Conservation (phyloP, 2,888 invertebrate genomes). For the Thyatira batis region DNA sequence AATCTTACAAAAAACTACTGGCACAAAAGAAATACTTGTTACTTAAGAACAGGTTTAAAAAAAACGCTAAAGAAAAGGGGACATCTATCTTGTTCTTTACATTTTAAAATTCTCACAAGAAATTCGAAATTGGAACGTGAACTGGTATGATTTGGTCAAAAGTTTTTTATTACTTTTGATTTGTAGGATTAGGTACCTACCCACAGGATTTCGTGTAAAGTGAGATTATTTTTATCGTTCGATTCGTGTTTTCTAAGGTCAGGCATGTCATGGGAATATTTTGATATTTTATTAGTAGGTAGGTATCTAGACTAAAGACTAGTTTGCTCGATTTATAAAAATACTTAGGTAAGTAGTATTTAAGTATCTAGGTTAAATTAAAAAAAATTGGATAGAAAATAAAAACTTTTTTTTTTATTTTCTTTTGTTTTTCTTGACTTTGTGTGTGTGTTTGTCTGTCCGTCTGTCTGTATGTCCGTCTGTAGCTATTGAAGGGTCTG, state of each 20-base stretch:
- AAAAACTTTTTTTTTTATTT: too few species aligned
- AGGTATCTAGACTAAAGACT: background rate
- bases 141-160: conserved; percentile 11
- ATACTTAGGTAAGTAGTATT: too few species aligned
- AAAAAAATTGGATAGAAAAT: too few species aligned
- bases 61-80: conserved; percentile 15
- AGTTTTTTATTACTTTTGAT: conserved; percentile 25
- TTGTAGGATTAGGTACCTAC: conserved; percentile 31
- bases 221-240: conserved; percentile 15
- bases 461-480: too few species aligned
- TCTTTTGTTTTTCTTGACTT: too few species aligned
- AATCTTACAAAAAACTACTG: background rate
- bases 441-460: too few species aligned
- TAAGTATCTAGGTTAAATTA: too few species aligned
- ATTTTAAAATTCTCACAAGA: conserved; percentile 23
- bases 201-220: conserved; percentile 28
- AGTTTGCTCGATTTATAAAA: too few species aligned
- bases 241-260: conserved; percentile 12
- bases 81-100: conserved; percentile 29
- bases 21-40: conserved; percentile 24
- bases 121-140: conserved; percentile 26
- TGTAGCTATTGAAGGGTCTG: too few species aligned
- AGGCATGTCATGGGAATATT: conserved; percentile 33
- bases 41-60: conserved; percentile 31
- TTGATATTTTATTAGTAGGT: background rate